Base-by-base conservation (phyloP, 2,888 invertebrate species). In the Glomeris marginata region DNA sequence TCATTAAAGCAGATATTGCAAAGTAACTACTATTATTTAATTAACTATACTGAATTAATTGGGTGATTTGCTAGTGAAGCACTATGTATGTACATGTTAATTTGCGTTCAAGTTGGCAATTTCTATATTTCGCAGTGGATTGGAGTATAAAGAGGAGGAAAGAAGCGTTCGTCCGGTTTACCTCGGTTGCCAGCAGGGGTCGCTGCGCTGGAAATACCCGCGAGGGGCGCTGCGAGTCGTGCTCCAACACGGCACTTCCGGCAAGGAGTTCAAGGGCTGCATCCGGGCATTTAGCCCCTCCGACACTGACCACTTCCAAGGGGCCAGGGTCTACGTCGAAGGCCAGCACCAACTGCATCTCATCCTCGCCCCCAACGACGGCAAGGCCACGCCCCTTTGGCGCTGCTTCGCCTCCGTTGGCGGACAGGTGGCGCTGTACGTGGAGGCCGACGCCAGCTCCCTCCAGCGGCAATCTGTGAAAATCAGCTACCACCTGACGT, bases 141-240 rank as follows among this genome's bases (percentile, higher is more conserved):
- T 54, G 21, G 46, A 49, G 16, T 51, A 55, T 21, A 51, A 50
- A 38, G 56, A 58, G 33, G 57, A 60, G 33, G 63, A 64, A 52
- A 73, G 79, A 49, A 81, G 78, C 2, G 81, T 84, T 45, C 78
- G 80, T 36, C 82, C 83, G 0, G 79, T 84, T 36, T 82, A 83
- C 68, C 74, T 84, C 45, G 74, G 82, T 28, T 84, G 84, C 61
- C 72, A 79, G 18, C 77, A 80, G 53, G 84, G 84, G 22, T 69
- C 71, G 18, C 75, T 84, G 11, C 72, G 75, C n/a, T 84, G 84
- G 84, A 66, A 76, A 58, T 83, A 83, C 64, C 83, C 84, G 0
- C 73, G 77, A 6, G 83, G 81, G 0, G 83, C 82, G 0, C 68
- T 84, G 16, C 68, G 83, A 20, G 72, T 83, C 44, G 72, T 81